Evolutionary conservation across 2,797 vertebrate genomes (phyloP).

Genomic region (Sebastes iracundus): DNA sequence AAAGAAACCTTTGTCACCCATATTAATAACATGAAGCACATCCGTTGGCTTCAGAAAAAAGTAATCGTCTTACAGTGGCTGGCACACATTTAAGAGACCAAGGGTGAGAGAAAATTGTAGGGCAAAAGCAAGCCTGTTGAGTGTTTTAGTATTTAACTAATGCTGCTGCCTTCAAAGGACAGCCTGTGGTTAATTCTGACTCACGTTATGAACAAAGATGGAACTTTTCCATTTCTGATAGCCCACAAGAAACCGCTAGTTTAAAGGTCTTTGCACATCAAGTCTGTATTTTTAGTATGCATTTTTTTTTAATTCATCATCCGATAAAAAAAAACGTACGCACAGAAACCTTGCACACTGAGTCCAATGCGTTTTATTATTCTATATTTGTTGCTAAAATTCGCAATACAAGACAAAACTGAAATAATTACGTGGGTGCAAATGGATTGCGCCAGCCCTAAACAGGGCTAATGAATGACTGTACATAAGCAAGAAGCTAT

Average conservation of each 20-base stretch:
- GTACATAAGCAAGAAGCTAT: no score
- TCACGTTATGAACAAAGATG: slow-evolving; percentile 5
- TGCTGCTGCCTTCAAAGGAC: neutral
- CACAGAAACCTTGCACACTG: neutral
- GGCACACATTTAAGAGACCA: slow-evolving; percentile 12
- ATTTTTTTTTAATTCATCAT: neutral
- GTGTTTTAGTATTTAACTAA: slow-evolving; percentile 8
- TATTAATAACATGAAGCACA: neutral
- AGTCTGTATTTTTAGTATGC: neutral
- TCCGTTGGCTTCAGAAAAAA: neutral
- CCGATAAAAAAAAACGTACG: neutral
- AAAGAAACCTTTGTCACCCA: neutral
- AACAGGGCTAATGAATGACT: no score
- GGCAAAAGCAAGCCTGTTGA: slow-evolving; percentile 25
- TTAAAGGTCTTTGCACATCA: neutral
- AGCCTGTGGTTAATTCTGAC: slow-evolving; percentile 7
- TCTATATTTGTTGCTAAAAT: neutral
- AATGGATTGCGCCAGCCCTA: no score
- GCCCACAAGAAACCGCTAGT: neutral
- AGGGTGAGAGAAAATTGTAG: slow-evolving; percentile 16
- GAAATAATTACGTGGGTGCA: neutral
- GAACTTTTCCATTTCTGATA: slow-evolving; percentile 7
- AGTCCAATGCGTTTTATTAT: neutral
- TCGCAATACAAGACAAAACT: neutral
- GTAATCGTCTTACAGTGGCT: neutral